phyloP scores from a whole-genome alignment of 2,113 vertebrate species.

The Pimephales promelas region DNA sequence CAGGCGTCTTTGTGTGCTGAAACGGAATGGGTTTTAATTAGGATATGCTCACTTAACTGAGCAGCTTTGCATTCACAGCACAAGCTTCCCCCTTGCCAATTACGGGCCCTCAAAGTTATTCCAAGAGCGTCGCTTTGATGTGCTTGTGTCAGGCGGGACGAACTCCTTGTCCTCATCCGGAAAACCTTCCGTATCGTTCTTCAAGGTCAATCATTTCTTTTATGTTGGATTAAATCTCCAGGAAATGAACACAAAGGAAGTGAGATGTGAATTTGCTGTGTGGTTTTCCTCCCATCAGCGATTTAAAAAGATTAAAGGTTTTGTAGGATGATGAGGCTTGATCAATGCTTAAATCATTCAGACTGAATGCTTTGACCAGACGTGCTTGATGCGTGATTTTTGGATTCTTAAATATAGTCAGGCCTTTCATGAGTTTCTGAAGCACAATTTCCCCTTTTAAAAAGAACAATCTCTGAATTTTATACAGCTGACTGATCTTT shows the following conservation, averaged over 20 bases:
- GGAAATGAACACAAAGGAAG: slow-evolving; percentile 43
- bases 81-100: slow-evolving; percentile 37
- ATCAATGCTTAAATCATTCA: slow-evolving; percentile 34
- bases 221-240: slow-evolving; percentile 49
- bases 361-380: slow-evolving; percentile 30
- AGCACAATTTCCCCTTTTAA: slow-evolving; percentile 16
- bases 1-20: slow-evolving; percentile 27
- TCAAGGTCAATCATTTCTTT: slow-evolving; percentile 55
- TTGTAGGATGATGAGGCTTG: neutral
- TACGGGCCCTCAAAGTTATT: slow-evolving; percentile 38
- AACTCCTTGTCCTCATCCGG: slow-evolving; percentile 40
- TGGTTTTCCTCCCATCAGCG: slow-evolving; percentile 1
- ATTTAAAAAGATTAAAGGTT: slow-evolving; percentile 29
- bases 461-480: slow-evolving; percentile 15
- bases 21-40: slow-evolving; percentile 43
- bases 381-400: neutral
- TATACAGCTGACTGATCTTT: slow-evolving; percentile 28
- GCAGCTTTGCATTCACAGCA: slow-evolving; percentile 48
- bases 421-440: slow-evolving; percentile 25
- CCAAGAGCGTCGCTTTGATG: slow-evolving; percentile 40
- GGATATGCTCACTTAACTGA: slow-evolving; percentile 17
- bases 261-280: slow-evolving; percentile 35
- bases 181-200: slow-evolving; percentile 46
- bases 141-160: slow-evolving; percentile 44
- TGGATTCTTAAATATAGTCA: slow-evolving; percentile 20